Evolutionary conservation across 2,113 vertebrate genomes (phyloP), one percentile per base, ranked within the genome.

Genomic region (Ammodytes dubius): DNA sequence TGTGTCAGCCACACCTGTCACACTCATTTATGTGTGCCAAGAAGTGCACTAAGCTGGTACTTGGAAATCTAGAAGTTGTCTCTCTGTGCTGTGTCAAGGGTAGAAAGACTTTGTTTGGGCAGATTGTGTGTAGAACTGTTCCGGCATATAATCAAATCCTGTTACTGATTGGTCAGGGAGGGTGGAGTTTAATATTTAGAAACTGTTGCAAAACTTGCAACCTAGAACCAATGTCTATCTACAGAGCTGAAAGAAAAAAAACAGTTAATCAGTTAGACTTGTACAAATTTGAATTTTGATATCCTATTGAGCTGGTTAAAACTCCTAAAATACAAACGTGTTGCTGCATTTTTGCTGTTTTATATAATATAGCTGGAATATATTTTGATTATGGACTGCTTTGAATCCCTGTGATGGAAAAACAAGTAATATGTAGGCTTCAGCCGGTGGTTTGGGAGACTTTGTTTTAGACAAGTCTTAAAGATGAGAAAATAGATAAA

Each of bases 1-100:
- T n/a, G n/a, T 78, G 77, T 17, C 54, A 6, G 35, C 45, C 7
- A n/a, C 89, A 92, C 88, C 92, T 92, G 92, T 89, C 79, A 19
- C 81, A 9, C 63, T 87, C 87, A 68, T 50, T 80, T 74, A 83
- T 70, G 45, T 74, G 17, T 35, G 54, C 49, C 53, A 80, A 52
- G 39, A 70, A 14, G 17, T 27, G 27, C 27, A 27, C 27, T 27
- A 27, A 61, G 73, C 19, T 7, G 4, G 17, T 27, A n/a, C 40
- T 56, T 58, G 7, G 3, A 63, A 8, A 58, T 43, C 12, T 70
- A 27, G 10, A 68, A 53, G 60, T 27, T 27, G 50, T 76, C 79
- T 39, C 79, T 39, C 57, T 74, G 17, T 35, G 47, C n/a, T 27
- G 39, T 53, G 50, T 46, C 42, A 37, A 27, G 15, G 13, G n/a